Evolutionary conservation across 64 coral and sea anemone genomes (phyloP).

Genomic region (Dendrophyllia cribrosa): DNA sequence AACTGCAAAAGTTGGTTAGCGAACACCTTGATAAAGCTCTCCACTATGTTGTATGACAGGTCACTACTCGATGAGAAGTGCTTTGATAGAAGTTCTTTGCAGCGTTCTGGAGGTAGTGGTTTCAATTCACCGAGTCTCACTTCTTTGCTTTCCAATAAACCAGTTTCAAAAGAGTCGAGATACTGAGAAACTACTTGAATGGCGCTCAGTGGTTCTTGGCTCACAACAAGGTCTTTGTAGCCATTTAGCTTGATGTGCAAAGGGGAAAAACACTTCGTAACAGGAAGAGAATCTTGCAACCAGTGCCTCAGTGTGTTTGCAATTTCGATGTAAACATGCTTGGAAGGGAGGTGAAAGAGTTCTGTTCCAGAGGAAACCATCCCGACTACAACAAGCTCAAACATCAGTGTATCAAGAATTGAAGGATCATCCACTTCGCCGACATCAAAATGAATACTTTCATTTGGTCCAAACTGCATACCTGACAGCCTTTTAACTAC

Average conservation of each 20-base stretch:
- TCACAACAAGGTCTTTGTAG: constrained; percentile 56
- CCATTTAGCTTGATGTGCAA: constrained; percentile 42
- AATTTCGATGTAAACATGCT: constrained; percentile 79
- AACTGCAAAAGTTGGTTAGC: constrained; percentile 87
- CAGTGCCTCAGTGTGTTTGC: constrained; percentile 66
- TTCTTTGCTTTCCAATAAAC: constrained; percentile 66
- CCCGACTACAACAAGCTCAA: constrained; percentile 66
- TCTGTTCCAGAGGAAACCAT: constrained; percentile 69
- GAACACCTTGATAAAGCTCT: constrained; percentile 77
- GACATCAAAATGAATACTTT: constrained; percentile 85
- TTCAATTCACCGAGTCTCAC: constrained; percentile 37
- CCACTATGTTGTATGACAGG: constrained; percentile 68
- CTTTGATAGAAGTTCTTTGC: constrained; percentile 48
- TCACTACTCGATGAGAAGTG: constrained; percentile 71
- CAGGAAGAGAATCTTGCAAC: constrained; percentile 70
- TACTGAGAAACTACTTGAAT: constrained; percentile 90
- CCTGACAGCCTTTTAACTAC: constrained; percentile 64
- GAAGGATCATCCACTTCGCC: constrained; percentile 78
- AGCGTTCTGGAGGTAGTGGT: constrained; percentile 27
- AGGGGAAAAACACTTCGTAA: constrained; percentile 84
- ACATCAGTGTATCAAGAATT: constrained; percentile 70
- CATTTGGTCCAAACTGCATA: constrained; percentile 36
- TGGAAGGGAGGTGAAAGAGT: constrained; percentile 66
- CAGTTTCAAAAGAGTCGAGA: constrained; percentile 63
- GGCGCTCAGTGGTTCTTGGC: constrained; percentile 64